Conservation (phyloP, 2,797 vertebrate species). For the Triplophysa bombifrons region DNA sequence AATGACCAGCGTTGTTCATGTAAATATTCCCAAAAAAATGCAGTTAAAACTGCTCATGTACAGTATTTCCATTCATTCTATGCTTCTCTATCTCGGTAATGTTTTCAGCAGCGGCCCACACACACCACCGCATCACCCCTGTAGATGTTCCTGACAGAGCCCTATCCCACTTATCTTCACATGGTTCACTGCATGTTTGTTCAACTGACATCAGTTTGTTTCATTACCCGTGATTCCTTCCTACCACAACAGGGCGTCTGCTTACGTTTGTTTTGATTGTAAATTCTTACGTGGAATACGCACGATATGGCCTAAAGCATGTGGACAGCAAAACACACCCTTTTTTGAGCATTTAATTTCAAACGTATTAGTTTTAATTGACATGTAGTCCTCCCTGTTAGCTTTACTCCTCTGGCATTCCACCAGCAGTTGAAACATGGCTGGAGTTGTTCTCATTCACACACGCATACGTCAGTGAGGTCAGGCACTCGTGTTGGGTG, state of each 20-base stretch:
- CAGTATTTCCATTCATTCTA: neutral
- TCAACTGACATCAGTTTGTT: conserved; percentile 9
- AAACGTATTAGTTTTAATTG: neutral
- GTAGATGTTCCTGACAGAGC: neutral
- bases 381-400: neutral
- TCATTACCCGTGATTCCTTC: neutral
- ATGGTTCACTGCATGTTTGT: neutral
- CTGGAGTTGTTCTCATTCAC: neutral
- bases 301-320: neutral
- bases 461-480: neutral
- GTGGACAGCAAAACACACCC: neutral
- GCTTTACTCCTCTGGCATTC: neutral
- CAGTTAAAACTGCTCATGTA: neutral
- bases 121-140: neutral
- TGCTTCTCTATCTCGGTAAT: neutral
- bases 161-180: neutral
- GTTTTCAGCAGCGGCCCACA: conserved; percentile 3
- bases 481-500: neutral
- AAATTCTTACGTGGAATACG: neutral
- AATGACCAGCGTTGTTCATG: too few relatives aligned
- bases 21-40: neutral
- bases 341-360: neutral
- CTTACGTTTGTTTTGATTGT: conserved; percentile 12
- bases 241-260: neutral
- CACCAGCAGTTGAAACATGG: neutral